Evolutionary conservation across 2,888 invertebrate species (phyloP).

Genomic region (Dryobotodes eremita): DNA sequence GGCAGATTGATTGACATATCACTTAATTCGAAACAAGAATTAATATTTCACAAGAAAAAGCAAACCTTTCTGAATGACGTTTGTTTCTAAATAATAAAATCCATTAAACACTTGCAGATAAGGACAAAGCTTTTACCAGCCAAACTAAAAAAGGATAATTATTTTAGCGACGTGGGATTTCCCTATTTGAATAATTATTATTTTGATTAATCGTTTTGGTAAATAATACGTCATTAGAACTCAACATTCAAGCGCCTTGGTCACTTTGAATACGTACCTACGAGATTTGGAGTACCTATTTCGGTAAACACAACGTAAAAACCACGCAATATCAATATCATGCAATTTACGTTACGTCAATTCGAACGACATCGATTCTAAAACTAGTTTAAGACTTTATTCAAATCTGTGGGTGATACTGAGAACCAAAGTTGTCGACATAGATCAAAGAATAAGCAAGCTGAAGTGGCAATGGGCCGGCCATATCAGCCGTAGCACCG

Average conservation of each 20-base stretch:
- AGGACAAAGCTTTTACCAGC: neutral
- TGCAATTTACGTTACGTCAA: too few relatives aligned
- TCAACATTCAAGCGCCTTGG: too few relatives aligned
- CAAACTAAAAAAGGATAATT: conserved; percentile 17
- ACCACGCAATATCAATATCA: neutral
- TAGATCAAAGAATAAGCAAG: too few relatives aligned
- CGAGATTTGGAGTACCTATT: neutral
- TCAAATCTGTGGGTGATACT: too few relatives aligned
- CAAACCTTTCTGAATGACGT: neutral
- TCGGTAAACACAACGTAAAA: neutral
- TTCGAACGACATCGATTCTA: too few relatives aligned
- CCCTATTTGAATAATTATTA: conserved; percentile 2
- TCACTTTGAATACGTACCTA: neutral
- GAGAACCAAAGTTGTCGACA: too few relatives aligned
- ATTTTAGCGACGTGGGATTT: conserved; percentile 16
- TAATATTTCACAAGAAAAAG: neutral
- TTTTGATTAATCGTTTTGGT: neutral
- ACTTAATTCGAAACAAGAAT: neutral
- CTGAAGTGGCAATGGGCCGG: too few relatives aligned
- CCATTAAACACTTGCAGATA: neutral
- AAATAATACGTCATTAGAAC: conserved; percentile 5
- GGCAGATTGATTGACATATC: neutral
- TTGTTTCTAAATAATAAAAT: neutral
- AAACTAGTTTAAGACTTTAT: too few relatives aligned
- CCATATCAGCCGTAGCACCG: too few relatives aligned